A percentile compares a stretch with the other conserved stretches of the same genome.
Evolutionary conservation across 2,113 vertebrate species (phyloP).

Genomic region (Bos indicus): DNA sequence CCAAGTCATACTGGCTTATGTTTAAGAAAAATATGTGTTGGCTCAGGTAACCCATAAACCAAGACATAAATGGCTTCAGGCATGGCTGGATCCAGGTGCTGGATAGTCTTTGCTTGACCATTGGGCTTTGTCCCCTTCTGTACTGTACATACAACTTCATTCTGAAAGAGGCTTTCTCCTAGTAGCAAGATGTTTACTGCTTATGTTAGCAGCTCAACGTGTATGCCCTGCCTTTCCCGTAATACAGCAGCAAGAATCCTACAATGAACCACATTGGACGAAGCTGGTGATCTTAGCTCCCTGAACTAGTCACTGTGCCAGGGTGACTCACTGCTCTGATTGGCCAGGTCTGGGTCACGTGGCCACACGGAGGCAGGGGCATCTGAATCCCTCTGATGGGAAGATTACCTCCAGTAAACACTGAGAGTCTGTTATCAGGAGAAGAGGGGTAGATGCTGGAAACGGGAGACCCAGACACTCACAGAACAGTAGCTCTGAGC

Average conservation of each 20-base stretch:
- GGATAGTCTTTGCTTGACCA: background rate
- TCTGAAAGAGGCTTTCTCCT: background rate
- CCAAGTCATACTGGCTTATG: background rate
- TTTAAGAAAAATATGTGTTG: background rate
- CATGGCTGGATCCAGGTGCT: background rate
- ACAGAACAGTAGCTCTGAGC: fast-evolving
- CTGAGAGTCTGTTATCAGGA: background rate
- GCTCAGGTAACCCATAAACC: background rate
- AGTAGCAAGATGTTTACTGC: background rate
- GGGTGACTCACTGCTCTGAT: fast-evolving
- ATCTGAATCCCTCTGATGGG: no score
- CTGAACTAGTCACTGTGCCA: fast-evolving
- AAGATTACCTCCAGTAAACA: no score
- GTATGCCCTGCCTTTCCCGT: background rate
- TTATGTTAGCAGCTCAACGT: background rate
- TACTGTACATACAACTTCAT: background rate
- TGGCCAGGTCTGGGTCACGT: background rate
- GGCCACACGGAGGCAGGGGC: background rate
- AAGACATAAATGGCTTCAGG: background rate
- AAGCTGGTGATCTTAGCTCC: background rate
- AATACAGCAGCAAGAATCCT: background rate
- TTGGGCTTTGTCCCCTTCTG: background rate
- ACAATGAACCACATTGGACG: background rate
- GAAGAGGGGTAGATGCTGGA: background rate
- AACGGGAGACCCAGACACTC: fast-evolving